phyloP scores from a whole-genome alignment of 2,797 vertebrate genomes.

The Amblyopsis hoosieri region DNA sequence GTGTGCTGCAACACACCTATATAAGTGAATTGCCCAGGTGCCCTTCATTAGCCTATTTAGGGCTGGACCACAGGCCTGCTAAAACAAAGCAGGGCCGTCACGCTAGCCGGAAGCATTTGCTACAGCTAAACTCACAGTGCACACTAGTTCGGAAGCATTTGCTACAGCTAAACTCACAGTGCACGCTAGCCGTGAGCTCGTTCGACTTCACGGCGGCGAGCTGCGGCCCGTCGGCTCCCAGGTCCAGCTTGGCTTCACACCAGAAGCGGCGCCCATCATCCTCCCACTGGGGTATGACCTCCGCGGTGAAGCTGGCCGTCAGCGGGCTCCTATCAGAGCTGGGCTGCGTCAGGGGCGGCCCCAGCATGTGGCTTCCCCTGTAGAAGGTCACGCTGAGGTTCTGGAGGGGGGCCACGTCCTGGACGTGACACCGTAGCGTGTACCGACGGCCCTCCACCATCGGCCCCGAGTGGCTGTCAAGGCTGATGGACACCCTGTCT shows the following conservation, averaged over 20 bases:
- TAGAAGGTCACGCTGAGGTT: conserved; percentile 60
- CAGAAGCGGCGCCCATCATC: conserved; percentile 61
- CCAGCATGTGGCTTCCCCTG: conserved; percentile 32
- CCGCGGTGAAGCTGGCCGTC: conserved; percentile 34
- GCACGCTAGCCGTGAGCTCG: conserved; percentile 37
- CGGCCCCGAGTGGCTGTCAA: conserved; percentile 30
- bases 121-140: no score
- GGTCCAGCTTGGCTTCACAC: conserved; percentile 65
- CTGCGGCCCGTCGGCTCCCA: conserved; percentile 63
- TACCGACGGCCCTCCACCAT: conserved; percentile 33
- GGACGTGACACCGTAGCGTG: conserved; percentile 56
- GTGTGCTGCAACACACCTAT: no score
- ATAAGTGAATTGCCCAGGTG: no score
- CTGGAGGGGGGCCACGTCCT: conserved; percentile 43
- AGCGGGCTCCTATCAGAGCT: conserved; percentile 27
- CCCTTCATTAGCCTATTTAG: no score
- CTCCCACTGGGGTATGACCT: conserved; percentile 32
- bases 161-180: conserved; percentile 45
- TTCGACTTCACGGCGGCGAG: conserved; percentile 46
- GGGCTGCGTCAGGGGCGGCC: neutral
- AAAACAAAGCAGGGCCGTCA: no score
- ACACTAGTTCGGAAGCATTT: no score
- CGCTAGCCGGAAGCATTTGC: no score
- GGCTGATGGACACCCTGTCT: conserved; percentile 47
- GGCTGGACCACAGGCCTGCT: no score